Evolutionary conservation across 2,113 vertebrate genomes (phyloP).

Genomic region (Atlantisia rogersi): DNA sequence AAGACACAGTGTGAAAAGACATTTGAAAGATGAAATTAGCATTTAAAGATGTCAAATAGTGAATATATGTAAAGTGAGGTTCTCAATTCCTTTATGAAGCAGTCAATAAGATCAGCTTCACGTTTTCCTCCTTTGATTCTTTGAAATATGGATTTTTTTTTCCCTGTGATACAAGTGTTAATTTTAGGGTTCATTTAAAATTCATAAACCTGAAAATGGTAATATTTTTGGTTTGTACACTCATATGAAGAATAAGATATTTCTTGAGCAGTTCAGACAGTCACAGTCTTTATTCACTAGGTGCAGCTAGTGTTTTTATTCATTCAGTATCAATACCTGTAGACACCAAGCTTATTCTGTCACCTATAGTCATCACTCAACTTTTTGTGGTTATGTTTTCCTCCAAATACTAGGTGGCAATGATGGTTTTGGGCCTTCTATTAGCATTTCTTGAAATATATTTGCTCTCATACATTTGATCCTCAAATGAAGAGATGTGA

Average conservation of each 20-base stretch:
- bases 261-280: background rate
- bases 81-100: conserved; percentile 19
- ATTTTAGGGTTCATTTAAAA: conserved; percentile 58
- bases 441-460: background rate
- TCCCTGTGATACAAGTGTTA: background rate
- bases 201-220: conserved; percentile 30
- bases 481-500: background rate
- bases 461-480: background rate
- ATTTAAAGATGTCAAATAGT: conserved; percentile 29
- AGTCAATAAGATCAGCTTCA: conserved; percentile 28
- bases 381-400: background rate
- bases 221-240: background rate
- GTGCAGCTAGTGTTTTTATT: background rate
- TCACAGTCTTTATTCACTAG: background rate
- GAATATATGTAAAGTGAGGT: background rate
- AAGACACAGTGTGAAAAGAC: conserved; percentile 15
- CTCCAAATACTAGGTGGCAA: background rate
- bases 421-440: background rate
- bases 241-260: background rate
- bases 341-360: background rate
- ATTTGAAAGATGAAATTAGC: conserved; percentile 37
- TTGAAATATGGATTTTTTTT: background rate
- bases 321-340: background rate
- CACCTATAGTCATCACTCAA: background rate
- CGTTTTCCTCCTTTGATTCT: background rate